Evolutionary conservation across 2,797 vertebrate species (phyloP).

Genomic region (Argentina silus): DNA sequence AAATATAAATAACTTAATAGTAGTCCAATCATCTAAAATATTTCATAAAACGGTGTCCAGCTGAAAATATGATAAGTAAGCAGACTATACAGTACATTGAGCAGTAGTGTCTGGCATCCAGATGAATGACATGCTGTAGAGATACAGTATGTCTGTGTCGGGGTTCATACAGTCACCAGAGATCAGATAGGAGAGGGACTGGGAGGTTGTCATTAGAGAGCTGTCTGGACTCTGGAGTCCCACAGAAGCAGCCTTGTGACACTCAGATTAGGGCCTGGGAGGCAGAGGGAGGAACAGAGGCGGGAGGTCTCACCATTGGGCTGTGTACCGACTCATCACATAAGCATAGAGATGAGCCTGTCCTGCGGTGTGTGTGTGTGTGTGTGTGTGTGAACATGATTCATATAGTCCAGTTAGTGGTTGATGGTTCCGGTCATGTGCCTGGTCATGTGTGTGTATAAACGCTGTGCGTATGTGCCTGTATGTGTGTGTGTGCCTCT

Average conservation of each 20-base stretch:
- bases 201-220: not conserved
- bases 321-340: not conserved
- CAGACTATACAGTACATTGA: no score
- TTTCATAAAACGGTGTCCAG: no score
- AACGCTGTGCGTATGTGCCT: conserved; percentile 4
- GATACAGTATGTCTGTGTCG: not conserved
- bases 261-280: not conserved
- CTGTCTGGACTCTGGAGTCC: not conserved
- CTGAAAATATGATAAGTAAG: no score
- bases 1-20: no score
- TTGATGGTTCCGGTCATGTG: conserved; percentile 12
- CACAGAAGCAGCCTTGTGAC: not conserved
- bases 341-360: not conserved
- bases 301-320: not conserved
- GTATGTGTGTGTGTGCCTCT: not conserved
- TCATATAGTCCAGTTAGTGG: not conserved
- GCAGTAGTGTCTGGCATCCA: not conserved
- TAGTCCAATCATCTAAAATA: no score
- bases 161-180: not conserved
- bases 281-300: not conserved
- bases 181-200: not conserved
- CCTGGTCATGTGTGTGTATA: not conserved
- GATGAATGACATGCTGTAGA: not conserved
- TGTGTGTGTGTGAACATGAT: not conserved
- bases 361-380: not conserved